A percentile compares a stretch with the other conserved stretches of the same genome.
These are phyloP conservation scores for Dufourea novaeangliae DNA, from an alignment of 1,140 invertebrate species.

Conservation along the genomic window DNA sequence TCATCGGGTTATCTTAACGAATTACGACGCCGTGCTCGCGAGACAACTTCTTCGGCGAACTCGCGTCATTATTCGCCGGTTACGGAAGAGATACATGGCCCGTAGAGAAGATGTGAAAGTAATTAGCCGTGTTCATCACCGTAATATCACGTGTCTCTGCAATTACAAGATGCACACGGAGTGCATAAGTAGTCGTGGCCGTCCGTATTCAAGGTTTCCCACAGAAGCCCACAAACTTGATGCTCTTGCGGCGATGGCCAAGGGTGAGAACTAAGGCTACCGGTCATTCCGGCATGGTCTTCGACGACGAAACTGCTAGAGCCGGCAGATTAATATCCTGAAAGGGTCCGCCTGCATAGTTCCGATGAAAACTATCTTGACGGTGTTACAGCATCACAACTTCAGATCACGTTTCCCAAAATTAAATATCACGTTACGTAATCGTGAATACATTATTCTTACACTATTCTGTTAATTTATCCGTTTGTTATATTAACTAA, in stretches of 20 bases:
- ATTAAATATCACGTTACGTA: background rate
- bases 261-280: slow-evolving; percentile 38
- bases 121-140: slow-evolving; percentile 42
- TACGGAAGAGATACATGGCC: slow-evolving; percentile 3
- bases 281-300: slow-evolving; percentile 50
- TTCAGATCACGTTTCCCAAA: background rate
- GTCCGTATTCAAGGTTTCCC: slow-evolving; percentile 57
- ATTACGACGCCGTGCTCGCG: background rate
- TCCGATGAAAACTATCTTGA: background rate
- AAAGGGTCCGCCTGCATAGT: background rate
- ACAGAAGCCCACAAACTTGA: slow-evolving; percentile 64
- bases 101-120: slow-evolving; percentile 45
- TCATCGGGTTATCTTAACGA: background rate
- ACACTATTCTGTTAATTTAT: too few relatives aligned
- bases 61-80: background rate
- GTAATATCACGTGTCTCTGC: slow-evolving; percentile 48
- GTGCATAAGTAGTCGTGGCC: slow-evolving; percentile 44
- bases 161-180: slow-evolving; percentile 49
- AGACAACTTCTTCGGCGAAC: background rate
- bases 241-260: slow-evolving; percentile 55
- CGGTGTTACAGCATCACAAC: background rate
- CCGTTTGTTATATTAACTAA: too few relatives aligned
- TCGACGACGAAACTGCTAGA: slow-evolving; percentile 38
- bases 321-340: slow-evolving; percentile 18
- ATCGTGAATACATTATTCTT: too few relatives aligned